Evolutionary conservation across 1,140 invertebrate genomes (phyloP).

Genomic region (Drosophila sucinea): DNA sequence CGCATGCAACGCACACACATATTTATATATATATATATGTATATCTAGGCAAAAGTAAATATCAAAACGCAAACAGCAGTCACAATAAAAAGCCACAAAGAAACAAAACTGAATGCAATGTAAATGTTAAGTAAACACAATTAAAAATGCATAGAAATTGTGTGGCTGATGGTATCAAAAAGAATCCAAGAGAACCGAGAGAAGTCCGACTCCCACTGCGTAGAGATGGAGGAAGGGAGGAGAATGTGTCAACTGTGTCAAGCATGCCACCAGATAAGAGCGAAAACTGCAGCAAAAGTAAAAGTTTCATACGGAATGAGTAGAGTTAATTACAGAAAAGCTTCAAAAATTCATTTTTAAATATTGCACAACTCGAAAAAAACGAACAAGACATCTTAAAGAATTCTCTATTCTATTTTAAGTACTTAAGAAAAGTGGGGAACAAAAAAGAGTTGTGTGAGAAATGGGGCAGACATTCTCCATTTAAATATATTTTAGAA

Average conservation of each 20-base stretch:
- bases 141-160: slow-evolving; percentile 56
- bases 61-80: slow-evolving; percentile 45
- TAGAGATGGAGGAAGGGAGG: background rate
- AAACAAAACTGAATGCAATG: slow-evolving; percentile 44
- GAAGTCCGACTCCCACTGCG: background rate
- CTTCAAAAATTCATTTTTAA: background rate
- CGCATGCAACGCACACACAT: slow-evolving; percentile 18
- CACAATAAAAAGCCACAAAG: slow-evolving; percentile 28
- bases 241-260: slow-evolving; percentile 57
- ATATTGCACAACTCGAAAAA: slow-evolving; percentile 10
- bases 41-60: slow-evolving; percentile 45
- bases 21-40: slow-evolving; percentile 24
- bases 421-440: background rate
- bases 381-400: background rate
- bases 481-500: background rate
- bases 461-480: background rate
- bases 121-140: slow-evolving; percentile 57
- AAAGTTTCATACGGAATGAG: slow-evolving; percentile 13
- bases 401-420: background rate
- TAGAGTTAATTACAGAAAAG: slow-evolving; percentile 1
- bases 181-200: slow-evolving; percentile 9
- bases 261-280: slow-evolving; percentile 26
- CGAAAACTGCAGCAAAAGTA: slow-evolving; percentile 21
- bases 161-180: slow-evolving; percentile 16
- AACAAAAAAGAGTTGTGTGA: background rate